Evolutionary conservation across 2,888 invertebrate species (phyloP).

Genomic region (Pyrgus malvae): DNA sequence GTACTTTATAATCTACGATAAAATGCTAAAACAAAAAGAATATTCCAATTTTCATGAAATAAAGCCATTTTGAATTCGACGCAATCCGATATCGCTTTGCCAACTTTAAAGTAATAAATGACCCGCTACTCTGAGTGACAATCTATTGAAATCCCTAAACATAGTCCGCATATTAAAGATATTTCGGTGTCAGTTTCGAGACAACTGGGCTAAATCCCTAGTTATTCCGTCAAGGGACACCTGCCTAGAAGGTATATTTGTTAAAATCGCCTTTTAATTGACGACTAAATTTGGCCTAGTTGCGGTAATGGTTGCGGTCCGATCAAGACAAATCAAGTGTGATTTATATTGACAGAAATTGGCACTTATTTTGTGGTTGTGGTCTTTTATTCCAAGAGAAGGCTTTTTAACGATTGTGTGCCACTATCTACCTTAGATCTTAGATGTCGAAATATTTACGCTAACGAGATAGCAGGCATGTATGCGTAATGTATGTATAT

Average conservation of each 20-base stretch:
- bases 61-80: too few species aligned
- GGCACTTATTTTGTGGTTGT: constrained; percentile 8
- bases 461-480: too few species aligned
- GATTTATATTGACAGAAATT: constrained; percentile 25
- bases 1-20: too few species aligned
- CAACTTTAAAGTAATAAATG: constrained; percentile 8
- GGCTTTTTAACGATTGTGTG: constrained; percentile 2
- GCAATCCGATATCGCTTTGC: too few species aligned
- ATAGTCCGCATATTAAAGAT: constrained; percentile 4
- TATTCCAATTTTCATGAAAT: too few species aligned
- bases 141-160: constrained; percentile 16
- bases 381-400: constrained; percentile 11
- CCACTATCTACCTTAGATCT: not conserved
- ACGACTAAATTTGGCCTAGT: constrained; percentile 25
- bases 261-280: constrained; percentile 20
- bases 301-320: constrained; percentile 12
- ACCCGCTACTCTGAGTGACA: constrained; percentile 15
- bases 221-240: constrained; percentile 18
- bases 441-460: too few species aligned
- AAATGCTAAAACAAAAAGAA: too few species aligned
- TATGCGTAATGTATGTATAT: too few species aligned
- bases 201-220: constrained; percentile 3
- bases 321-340: constrained; percentile 26
- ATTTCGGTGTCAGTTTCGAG: constrained; percentile 5
- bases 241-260: constrained; percentile 16